Percentiles rank a stretch among this genome's conserved stretches.
Evolutionary conservation across 2,113 vertebrate species (phyloP).

Genomic region (Tragelaphus strepsiceros): DNA sequence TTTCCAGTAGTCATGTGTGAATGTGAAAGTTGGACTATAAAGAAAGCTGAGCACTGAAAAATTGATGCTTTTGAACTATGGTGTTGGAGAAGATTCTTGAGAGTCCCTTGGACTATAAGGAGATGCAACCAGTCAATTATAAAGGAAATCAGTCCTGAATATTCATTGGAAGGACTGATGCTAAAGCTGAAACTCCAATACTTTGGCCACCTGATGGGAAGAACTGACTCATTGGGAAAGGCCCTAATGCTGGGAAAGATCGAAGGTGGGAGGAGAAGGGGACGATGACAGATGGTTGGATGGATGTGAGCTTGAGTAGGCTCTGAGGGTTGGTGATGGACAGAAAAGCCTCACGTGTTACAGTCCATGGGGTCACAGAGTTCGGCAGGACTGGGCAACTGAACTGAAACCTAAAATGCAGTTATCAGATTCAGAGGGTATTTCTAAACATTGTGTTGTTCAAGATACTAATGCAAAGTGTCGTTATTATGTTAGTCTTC

Average conservation of each 20-base stretch:
- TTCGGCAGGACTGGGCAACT: not conserved
- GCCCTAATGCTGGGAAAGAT: not conserved
- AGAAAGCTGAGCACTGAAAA: not conserved
- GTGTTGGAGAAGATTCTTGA: not conserved
- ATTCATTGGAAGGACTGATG: not conserved
- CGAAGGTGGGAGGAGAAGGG: not conserved
- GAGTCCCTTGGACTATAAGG: not conserved
- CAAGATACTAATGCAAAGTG: not conserved
- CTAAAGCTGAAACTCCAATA: not conserved
- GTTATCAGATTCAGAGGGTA: not conserved
- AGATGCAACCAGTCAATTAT: too few relatives aligned
- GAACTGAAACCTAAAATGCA: constrained; percentile 1
- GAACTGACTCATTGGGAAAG: not conserved
- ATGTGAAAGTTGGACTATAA: not conserved
- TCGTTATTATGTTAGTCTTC: not conserved
- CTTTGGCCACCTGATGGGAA: not conserved
- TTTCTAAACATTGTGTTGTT: not conserved
- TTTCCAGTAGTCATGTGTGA: not conserved
- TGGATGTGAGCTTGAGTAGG: not conserved
- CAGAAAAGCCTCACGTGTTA: not conserved
- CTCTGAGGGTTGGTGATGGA: not conserved
- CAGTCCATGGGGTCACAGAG: not conserved
- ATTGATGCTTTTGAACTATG: not conserved
- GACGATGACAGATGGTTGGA: not conserved
- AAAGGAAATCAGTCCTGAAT: too few relatives aligned